Evolutionary conservation across 1,140 invertebrate species (phyloP), one percentile per base, ranked within the genome.

Genomic region (Manduca sexta): DNA sequence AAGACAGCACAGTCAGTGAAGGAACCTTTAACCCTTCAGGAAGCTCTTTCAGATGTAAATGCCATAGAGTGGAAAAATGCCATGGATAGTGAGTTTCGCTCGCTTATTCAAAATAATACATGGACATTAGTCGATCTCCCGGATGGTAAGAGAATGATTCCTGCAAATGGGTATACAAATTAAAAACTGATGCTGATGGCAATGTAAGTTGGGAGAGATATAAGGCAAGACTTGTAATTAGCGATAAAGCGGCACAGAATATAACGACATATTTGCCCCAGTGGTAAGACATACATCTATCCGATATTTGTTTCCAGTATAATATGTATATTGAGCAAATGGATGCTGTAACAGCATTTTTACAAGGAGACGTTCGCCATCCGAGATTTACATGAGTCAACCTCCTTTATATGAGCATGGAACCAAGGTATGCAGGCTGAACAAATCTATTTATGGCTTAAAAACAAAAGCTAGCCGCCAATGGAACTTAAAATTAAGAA

Each of bases 291-390:
- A 49, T 30, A 50, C 48, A 2, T 56, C 53, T 18, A 47, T 50
- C 10, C 46, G 53, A 46, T 51, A 47, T 30, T 30, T 47, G 5
- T 14, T 47, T 26, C 33, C n/a, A 17, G 18, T 2, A 30, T 17
- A 48, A 48, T 30, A 18, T 48, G 40, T 30, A 52, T 11, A 57
- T 52, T 35, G 34, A 52, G 18, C 52, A 54, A 48, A 54, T 64
- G 61, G 52, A 64, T 54, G 61, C 50, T 7, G 64, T 64, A 30
- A 84, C 75, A 45, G 81, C 81, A 18, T 84, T 79, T 69, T 50
- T 84, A 10, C 54, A 84, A 52, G 74, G 63, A 15, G 48, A 68
- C n/a, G 30, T 26, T 34, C 49, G 71, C 17, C 65, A 66, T 55
- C 63, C 72, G 56, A 71, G 34, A 49, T 81, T 15, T 78, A 64